These are phyloP conservation scores for Cirrhinus molitorella DNA, from an alignment of 2,797 vertebrate genomes.

Conservation along the genomic window DNA sequence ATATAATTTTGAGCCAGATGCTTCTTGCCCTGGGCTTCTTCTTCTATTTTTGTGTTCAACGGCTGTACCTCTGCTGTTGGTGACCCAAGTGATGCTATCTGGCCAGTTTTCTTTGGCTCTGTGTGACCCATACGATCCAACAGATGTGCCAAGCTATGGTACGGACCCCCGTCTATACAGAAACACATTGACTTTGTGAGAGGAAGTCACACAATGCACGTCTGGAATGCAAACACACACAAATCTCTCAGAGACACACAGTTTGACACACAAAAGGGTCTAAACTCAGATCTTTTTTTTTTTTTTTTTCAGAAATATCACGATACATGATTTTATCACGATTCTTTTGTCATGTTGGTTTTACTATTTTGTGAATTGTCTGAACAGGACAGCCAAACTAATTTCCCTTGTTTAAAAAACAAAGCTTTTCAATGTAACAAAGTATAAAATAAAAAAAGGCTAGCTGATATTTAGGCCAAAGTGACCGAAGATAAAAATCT, in stretches of 20 bases:
- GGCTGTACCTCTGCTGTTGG: neutral
- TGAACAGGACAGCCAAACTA: too few species aligned
- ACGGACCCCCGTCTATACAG: constrained; percentile 29
- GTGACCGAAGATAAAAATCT: too few species aligned
- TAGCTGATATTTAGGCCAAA: too few species aligned
- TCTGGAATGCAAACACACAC: constrained; percentile 70
- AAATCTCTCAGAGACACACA: neutral
- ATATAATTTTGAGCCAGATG: neutral
- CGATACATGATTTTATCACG: too few species aligned
- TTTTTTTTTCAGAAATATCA: too few species aligned
- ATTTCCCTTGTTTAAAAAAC: too few species aligned
- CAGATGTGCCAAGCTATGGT: constrained; percentile 54
- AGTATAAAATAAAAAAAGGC: too few species aligned
- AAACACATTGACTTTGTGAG: constrained; percentile 69
- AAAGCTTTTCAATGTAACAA: too few species aligned
- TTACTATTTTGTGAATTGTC: too few species aligned
- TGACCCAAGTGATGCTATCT: constrained; percentile 66
- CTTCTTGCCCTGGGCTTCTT: neutral
- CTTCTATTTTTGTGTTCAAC: neutral
- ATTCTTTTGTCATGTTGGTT: too few species aligned
- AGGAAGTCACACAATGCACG: constrained; percentile 72
- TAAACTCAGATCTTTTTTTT: too few species aligned
- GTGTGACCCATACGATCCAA: constrained; percentile 40
- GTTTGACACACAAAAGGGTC: neutral
- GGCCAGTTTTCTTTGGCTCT: constrained; percentile 66